Evolutionary conservation across 1,140 invertebrate genomes (phyloP), one percentile per base, ranked within the genome.

Genomic region (Ooceraea biroi): DNA sequence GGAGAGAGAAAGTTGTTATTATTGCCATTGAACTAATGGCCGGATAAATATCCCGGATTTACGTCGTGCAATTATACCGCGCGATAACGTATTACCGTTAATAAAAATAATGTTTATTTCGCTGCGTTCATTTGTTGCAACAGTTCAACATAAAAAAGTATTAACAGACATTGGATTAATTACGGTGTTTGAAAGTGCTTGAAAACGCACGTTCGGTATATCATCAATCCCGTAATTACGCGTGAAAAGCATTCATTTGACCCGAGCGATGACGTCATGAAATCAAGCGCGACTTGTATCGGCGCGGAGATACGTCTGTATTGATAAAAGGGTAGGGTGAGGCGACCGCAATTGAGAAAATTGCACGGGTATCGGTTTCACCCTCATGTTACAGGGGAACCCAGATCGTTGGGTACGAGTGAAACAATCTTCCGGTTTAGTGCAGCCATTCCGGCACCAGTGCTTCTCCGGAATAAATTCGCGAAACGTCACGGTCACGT

Each of bases 301-400:
- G 36, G 19, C 19, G 61, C 19, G 27, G 46, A 41, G 61, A 41
- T 68, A 88, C 71, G 60, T 41, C 19, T 14, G 50, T 87, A 73
- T 73, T 63, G 36, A 41, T 50, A 68, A 65, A 48, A 77, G 78
- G 14, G 25, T 12, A 44, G 77, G 48, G 57, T 57, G 52, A 44
- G 72, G n/a, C n/a, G n/a, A 66, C 73, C 73, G 82, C 86, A 88
- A 88, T 88, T 80, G 86, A 88, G 86, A 87, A 88, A 88, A 88
- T 88, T 88, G 86, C 85, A 72, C 50, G 55, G 22, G 71, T 88
- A 87, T 88, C 86, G 82, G 68, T 88, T 88, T 84, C 85, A 84
- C 85, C 85, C 72, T 73, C 63, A 52, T 19, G 46, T 72, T 63
- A 46, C 10, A 46, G n/a, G 50, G 72, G 58, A 27, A 73, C 60